Evolutionary conservation across 2,113 vertebrate species (phyloP), one percentile per base, ranked within the genome.

Genomic region (Scomber scombrus): DNA sequence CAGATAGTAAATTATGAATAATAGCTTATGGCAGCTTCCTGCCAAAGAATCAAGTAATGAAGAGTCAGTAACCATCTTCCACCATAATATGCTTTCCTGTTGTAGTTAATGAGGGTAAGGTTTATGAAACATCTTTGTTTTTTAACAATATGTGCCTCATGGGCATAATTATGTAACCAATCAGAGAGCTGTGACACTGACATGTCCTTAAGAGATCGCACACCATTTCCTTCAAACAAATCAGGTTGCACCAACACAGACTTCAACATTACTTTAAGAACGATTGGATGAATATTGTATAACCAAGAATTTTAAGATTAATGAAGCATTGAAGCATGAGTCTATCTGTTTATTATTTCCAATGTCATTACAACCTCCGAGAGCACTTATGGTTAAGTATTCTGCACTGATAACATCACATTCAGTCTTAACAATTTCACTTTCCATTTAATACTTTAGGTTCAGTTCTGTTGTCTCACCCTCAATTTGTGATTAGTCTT

Each of bases 331-430:
- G 15, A 57, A 11, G 18, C 34, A 4, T 75, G 68, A 40, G n/a
- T 58, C 34, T n/a, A 71, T 81, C 50, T 78, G 50, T 82, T 75
- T 75, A 70, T 77, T 76, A 71, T 60, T 77, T 69, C 43, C 75
- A 66, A 13, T 72, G 73, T 50, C 71, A 68, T 84, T 76, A 79
- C 60, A 86, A 62, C 58, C 63, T 72, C 52, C 16, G 45, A 57
- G 3, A 72, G 45, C 71, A 40, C 74, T 75, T 84, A 76, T 61
- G 66, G 76, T 74, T 56, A 69, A 47, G 40, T 70, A 31, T 55
- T 58, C 68, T 45, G 49, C 46, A 51, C 71, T 52, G 23, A 67
- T 21, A 51, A 56, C 29, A 47, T 77, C 15, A 26, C 11, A 21
- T 55, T 72, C 47, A 65, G 34, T 3, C 26, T 64, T 55, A 40